Evolutionary conservation across 2,113 vertebrate genomes (phyloP).

Genomic region (Ia io): DNA sequence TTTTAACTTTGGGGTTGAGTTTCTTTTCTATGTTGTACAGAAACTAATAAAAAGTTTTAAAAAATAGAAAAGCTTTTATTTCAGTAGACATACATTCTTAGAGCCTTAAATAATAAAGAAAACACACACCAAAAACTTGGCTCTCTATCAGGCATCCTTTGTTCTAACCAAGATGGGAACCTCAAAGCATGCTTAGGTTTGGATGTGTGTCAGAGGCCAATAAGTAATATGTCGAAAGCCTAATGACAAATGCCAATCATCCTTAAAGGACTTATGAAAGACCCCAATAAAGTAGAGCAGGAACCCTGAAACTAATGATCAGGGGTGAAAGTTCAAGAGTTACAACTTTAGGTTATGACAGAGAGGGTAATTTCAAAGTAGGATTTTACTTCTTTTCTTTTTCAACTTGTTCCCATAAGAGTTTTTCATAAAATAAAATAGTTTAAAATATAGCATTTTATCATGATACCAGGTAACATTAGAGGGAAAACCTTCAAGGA

Average conservation of each 20-base stretch:
- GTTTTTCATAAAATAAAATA: background rate
- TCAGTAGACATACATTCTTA: background rate
- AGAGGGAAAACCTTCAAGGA: background rate
- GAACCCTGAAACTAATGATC: background rate
- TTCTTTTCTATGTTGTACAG: background rate
- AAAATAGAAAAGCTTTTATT: conserved; percentile 6
- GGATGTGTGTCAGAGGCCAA: conserved; percentile 38
- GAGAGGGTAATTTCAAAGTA: background rate
- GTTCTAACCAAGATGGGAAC: conserved; percentile 52
- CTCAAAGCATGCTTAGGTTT: conserved; percentile 14
- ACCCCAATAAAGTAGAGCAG: background rate
- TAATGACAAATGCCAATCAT: conserved; percentile 34
- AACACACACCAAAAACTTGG: background rate
- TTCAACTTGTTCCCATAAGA: background rate
- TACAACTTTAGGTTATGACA: background rate
- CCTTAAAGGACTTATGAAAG: conserved; percentile 17
- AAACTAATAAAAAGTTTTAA: background rate
- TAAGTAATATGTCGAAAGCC: conserved; percentile 35
- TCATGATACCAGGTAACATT: background rate
- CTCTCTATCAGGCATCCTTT: conserved; percentile 54
- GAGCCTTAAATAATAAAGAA: background rate
- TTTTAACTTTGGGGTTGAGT: background rate
- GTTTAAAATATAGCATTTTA: conserved; percentile 4
- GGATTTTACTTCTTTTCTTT: conserved; percentile 7
- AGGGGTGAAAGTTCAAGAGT: background rate